Evolutionary conservation across 2,113 vertebrate species (phyloP).

Genomic region (Prietella phreatophila): DNA sequence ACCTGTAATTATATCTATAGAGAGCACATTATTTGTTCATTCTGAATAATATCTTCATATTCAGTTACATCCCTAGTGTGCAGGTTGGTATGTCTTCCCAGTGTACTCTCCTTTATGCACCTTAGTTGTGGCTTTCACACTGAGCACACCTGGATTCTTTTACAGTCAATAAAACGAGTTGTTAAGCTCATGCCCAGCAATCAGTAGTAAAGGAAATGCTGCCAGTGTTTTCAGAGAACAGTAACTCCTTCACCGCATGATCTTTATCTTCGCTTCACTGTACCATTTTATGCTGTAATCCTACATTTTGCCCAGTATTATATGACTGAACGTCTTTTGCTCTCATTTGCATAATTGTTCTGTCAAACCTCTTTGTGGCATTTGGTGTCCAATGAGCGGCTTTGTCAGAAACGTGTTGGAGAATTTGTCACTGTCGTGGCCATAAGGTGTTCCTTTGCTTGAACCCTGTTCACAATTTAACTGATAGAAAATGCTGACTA

Average conservation of each 20-base stretch:
- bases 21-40: neutral
- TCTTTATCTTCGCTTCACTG: neutral
- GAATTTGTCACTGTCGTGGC: neutral
- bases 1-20: neutral
- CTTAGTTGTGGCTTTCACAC: neutral
- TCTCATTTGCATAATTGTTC: neutral
- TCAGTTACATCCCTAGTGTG: constrained; percentile 10
- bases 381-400: neutral
- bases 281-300: neutral
- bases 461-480: neutral
- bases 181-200: constrained; percentile 20
- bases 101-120: neutral
- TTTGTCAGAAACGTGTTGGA: neutral
- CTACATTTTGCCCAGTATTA: neutral
- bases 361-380: neutral
- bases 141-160: constrained; percentile 11
- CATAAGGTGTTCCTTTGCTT: neutral
- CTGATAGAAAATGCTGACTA: neutral
- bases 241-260: neutral
- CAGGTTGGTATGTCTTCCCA: neutral
- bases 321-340: neutral
- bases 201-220: constrained; percentile 21
- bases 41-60: neutral
- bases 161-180: constrained; percentile 15
- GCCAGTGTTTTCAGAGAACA: constrained; percentile 4